Base-by-base conservation (phyloP, 2,113 vertebrate genomes). In the Bos javanicus region DNA sequence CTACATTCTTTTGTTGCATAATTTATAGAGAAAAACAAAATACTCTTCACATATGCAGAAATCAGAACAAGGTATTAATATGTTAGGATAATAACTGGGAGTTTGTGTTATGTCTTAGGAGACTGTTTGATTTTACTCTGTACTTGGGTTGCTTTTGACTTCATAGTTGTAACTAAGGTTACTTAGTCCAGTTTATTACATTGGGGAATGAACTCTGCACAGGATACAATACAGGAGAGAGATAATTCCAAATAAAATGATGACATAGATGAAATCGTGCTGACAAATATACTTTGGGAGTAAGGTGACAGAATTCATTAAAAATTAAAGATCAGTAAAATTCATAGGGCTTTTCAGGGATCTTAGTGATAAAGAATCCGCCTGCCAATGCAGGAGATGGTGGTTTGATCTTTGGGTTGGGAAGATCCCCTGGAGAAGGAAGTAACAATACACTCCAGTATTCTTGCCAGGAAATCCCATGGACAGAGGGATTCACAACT, bases 211-310 rank as follows among this genome's bases (percentile, higher is more conserved):
- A 30, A 13, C 2, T 67, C 12, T 95, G 6, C 10, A 57, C 26
- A 54, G 21, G 48, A 80, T 1, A 84, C 0, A 59, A 21, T 9
- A 62, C 3, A 57, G 43, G 16, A 43, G 10, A 30, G 36, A 96
- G 3, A 9, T 11, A 36, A 82, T 48, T 91, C 19, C 48, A 25
- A 91, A 67, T 50, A 57, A 80, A 93, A 52, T 78, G 16, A 36
- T 2, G 64, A 39, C 28, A 43, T 10, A 13, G 11, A 26, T 80
- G 6, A 78, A 87, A 57, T 33, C 0, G 0, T 56, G 1, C 64
- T 67, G 33, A 36, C 19, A 81, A 52, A 52, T 30, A 11, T 56
- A 60, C 54, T 86, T 50, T 52, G 21, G 2, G 64, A 84, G 23
- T 48, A 17, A 91, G 30, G 6, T 7, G 1, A 74, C 8, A 80